Evolutionary conservation across 2,113 vertebrate species (phyloP), one percentile per base, ranked within the genome.

Genomic region (Rhea americana): DNA sequence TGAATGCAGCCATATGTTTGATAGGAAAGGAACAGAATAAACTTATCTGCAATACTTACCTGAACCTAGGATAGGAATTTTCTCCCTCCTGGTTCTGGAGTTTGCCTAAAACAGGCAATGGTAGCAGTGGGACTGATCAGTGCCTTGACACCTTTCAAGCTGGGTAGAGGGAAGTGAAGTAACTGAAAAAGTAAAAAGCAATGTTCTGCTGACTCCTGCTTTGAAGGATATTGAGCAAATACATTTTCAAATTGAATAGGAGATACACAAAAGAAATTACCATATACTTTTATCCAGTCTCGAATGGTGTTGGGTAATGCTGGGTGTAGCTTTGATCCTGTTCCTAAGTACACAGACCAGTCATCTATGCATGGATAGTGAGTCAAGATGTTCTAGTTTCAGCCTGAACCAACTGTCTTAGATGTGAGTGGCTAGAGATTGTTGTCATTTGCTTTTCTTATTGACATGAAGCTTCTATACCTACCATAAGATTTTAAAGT

Each of bases 301-400:
- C 11, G 6, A 28, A 19, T 35, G 16, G 14, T 71, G 20, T 93
- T 90, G 65, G 14, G 79, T 93, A 94, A 94, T 59, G 55, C 18
- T 61, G 35, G 91, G 85, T 75, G 91, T 86, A 65, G 66, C 82
- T 90, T 11, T 17, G 22, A 71, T 89, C 4, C 5, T 10, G 39
- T 89, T 79, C 39, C 21, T 81, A 30, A 85, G 26, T 11, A 7
- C 39, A 56, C 32, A 55, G 30, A 19, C n/a, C 11, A 74, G 63
- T 95, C 82, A 95, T 28, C 43, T 73, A 30, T 79, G 45, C 5
- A 10, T 65, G 83, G 66, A 75, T 77, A 82, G 66, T 76, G 74
- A 79, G 30, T 50, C 32, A 63, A 89, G 66, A 89, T 63, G 9
- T 84, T 72, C 68, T 68, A 41, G 53, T 35, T 76, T 70, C n/a